Percentiles rank a stretch among this genome's conserved stretches.
Evolutionary conservation across 2,888 invertebrate genomes (phyloP).

Genomic region (Plutella xylostella): DNA sequence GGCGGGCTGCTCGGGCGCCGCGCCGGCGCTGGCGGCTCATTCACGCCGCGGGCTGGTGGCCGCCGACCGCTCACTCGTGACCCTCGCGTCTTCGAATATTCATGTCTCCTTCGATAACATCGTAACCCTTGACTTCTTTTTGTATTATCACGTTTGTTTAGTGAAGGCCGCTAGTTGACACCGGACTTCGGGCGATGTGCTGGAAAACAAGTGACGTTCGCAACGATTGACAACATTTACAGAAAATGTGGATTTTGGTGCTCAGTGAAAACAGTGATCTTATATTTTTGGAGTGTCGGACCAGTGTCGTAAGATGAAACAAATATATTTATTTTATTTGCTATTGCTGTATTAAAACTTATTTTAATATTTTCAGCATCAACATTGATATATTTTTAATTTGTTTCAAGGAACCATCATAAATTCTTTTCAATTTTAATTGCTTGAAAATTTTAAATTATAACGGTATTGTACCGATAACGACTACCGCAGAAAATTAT

Average conservation of each 20-base stretch:
- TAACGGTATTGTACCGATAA: too few relatives aligned
- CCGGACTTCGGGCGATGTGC: constrained; percentile 58
- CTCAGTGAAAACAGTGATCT: constrained; percentile 56
- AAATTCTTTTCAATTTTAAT: too few relatives aligned
- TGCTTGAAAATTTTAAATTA: too few relatives aligned
- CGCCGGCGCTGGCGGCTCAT: constrained; percentile 16
- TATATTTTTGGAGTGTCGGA: constrained; percentile 51
- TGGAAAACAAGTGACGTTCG: constrained; percentile 54
- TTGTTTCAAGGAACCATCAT: too few relatives aligned
- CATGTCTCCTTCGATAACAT: constrained; percentile 68
- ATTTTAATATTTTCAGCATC: too few relatives aligned
- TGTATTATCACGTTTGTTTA: constrained; percentile 61
- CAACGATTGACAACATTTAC: constrained; percentile 40
- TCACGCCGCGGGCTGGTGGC: constrained; percentile 62
- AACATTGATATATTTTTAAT: too few relatives aligned
- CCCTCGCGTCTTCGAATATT: constrained; percentile 68
- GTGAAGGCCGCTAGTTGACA: constrained; percentile 48
- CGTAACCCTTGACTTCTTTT: constrained; percentile 67
- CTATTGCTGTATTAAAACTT: too few relatives aligned
- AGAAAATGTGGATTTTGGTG: constrained; percentile 40
- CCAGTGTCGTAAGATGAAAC: constrained; percentile 47
- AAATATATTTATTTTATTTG: background rate
- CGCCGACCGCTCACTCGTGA: constrained; percentile 64
- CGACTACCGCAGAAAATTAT: too few relatives aligned
- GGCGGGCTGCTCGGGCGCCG: constrained; percentile 20